These are phyloP conservation scores for Trichonephila clavipes DNA, from an alignment of 1,140 invertebrate species.

Conservation along the genomic window DNA sequence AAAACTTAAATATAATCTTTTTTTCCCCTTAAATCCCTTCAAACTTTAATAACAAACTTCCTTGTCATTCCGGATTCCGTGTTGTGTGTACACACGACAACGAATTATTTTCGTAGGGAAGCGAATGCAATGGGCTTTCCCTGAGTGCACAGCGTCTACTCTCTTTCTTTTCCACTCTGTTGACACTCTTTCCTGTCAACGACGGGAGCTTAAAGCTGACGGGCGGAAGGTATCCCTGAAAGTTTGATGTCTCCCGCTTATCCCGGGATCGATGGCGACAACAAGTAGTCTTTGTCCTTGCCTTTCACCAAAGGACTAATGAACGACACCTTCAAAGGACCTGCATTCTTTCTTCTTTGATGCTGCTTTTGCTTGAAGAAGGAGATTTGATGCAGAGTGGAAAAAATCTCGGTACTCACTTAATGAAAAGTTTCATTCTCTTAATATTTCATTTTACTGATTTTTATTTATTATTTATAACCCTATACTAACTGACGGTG, in stretches of 20 bases:
- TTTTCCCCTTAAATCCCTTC: too few relatives aligned
- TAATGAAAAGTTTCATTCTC: too few relatives aligned
- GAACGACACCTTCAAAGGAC: background rate
- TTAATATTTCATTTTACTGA: too few relatives aligned
- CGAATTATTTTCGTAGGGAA: background rate
- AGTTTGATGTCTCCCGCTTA: constrained; percentile 15
- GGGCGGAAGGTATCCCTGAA: background rate
- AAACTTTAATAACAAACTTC: background rate
- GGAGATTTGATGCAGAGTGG: too few relatives aligned
- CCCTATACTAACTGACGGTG: too few relatives aligned
- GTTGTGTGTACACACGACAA: background rate
- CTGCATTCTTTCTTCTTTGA: too few relatives aligned
- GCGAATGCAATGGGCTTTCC: background rate
- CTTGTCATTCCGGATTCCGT: constrained; percentile 1
- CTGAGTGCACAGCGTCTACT: background rate
- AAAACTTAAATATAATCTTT: too few relatives aligned
- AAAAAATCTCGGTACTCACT: too few relatives aligned
- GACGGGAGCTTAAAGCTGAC: background rate
- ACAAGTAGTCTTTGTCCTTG: background rate
- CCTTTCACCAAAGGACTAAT: background rate
- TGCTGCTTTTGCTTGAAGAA: too few relatives aligned
- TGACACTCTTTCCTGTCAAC: background rate
- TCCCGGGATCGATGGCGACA: background rate
- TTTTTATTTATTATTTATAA: too few relatives aligned
- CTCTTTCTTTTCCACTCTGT: background rate